These are phyloP conservation scores for Rhagium mordax DNA, from an alignment of 2,888 invertebrate genomes.

Conservation along the genomic window DNA sequence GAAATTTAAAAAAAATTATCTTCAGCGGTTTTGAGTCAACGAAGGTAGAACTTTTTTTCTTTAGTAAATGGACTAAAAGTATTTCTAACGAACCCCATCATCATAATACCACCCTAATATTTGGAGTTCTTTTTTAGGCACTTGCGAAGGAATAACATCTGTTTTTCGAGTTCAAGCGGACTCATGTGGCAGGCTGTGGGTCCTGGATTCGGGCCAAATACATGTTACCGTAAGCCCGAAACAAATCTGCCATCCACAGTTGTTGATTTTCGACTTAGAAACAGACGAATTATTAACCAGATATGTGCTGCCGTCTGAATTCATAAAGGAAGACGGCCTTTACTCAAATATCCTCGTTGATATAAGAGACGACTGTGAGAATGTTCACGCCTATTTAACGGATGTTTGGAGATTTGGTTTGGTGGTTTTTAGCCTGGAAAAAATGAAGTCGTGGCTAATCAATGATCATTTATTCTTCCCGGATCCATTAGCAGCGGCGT, in stretches of 20 bases:
- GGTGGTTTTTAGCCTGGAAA: constrained; percentile 71
- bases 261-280: constrained; percentile 80
- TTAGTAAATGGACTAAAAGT: too few species aligned
- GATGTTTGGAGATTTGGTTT: constrained; percentile 77
- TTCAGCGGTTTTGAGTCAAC: too few species aligned
- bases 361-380: constrained; percentile 73
- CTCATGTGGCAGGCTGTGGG: constrained; percentile 84
- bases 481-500: constrained; percentile 82
- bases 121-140: constrained; percentile 68
- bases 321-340: constrained; percentile 78
- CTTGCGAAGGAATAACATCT: constrained; percentile 82
- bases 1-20: too few species aligned
- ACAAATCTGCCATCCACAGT: constrained; percentile 82
- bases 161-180: constrained; percentile 85
- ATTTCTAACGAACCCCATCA: too few species aligned
- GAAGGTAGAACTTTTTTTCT: too few species aligned
- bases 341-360: constrained; percentile 80
- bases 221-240: constrained; percentile 78
- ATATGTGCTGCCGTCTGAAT: constrained; percentile 78
- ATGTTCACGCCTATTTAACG: constrained; percentile 78
- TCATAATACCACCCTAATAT: too few species aligned
- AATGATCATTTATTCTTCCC: constrained; percentile 81
- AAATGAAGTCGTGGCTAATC: constrained; percentile 77
- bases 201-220: constrained; percentile 85
- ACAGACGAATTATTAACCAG: constrained; percentile 74